Evolutionary conservation across 64 coral and sea anemone genomes (phyloP), one percentile per base, ranked within the genome.

Genomic region (Montipora foliosa): DNA sequence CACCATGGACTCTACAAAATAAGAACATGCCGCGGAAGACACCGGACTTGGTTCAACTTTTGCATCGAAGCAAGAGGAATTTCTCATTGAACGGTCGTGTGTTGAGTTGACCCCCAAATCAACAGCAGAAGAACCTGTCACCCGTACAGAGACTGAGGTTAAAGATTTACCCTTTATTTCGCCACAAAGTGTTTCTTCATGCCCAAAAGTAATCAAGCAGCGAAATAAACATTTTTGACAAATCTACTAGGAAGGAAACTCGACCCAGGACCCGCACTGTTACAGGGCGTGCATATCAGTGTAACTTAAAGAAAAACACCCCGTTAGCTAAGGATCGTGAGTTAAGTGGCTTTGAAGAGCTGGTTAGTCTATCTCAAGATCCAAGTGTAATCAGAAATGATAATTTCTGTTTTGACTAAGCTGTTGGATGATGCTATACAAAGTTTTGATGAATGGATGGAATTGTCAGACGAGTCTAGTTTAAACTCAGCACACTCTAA

Each of bases 401-500:
- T 37, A 47, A 61, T 90, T 80, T 47, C 45, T 60, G 29, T 22
- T 62, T 61, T 79, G 53, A 64, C 14, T 58, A 76, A 76, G 69
- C 51, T 79, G 74, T 44, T 59, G 20, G 58, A 75, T 55, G 79
- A 50, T 74, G 73, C 51, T 15, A n/a, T 91, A 67, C 79, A 75
- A 91, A 8, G 16, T 61, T 91, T 91, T 58, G 89, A 91, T 10
- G 61, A 91, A 49, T 83, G 79, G 69, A 83, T 91, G 11, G 66
- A 91, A 24, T 44, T 91, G 9, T 61, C 79, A 82, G 15, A 21
- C 17, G 9, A 47, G 8, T 7, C 61, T 13, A 25, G 16, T 83
- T 14, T 14, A 80, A 74, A 50, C 17, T 81, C 76, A 75, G 15
- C 89, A 55, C 4, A 46, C 89, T 19, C 73, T n/a, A 55, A 74